Evolutionary conservation across 2,888 invertebrate species (phyloP).

Genomic region (Darwinula stevensoni): DNA sequence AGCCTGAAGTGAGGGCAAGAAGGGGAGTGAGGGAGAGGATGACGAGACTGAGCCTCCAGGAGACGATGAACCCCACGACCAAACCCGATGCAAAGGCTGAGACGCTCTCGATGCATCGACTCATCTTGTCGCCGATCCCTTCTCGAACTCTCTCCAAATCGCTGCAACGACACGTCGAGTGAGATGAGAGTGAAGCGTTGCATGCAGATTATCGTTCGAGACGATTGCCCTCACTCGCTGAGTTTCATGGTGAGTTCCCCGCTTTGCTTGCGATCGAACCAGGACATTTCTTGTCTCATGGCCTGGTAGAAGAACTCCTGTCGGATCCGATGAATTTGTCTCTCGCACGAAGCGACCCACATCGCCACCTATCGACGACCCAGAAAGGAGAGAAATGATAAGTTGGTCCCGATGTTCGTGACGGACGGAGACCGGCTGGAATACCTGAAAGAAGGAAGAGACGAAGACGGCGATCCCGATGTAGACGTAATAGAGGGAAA

Average conservation of each 20-base stretch:
- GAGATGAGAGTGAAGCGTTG: neutral
- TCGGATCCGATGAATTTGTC: constrained; percentile 17
- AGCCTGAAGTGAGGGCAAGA: constrained; percentile 16
- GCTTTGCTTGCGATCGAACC: constrained; percentile 15
- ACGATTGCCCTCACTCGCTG: no score
- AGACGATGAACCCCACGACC: constrained; percentile 19
- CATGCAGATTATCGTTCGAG: no score
- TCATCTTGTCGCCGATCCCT: constrained; percentile 21
- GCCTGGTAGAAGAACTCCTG: constrained; percentile 15
- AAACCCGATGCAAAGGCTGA: constrained; percentile 19
- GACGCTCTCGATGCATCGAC: constrained; percentile 17
- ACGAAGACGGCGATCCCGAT: constrained; percentile 20
- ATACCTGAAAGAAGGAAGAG: constrained; percentile 19
- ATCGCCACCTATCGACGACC: neutral
- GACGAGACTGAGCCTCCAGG: constrained; percentile 24
- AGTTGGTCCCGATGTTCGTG: no score
- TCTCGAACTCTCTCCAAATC: constrained; percentile 21
- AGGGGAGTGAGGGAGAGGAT: constrained; percentile 23
- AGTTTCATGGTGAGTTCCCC: constrained; percentile 14
- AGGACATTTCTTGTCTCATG: constrained; percentile 14
- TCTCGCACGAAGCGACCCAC: constrained; percentile 8
- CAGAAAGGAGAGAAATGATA: no score
- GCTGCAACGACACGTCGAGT: constrained; percentile 14
- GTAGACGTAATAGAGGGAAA: constrained; percentile 17
- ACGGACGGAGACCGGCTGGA: no score